Conservation (phyloP, 2,888 invertebrate genomes). For the Apeira syringaria region DNA sequence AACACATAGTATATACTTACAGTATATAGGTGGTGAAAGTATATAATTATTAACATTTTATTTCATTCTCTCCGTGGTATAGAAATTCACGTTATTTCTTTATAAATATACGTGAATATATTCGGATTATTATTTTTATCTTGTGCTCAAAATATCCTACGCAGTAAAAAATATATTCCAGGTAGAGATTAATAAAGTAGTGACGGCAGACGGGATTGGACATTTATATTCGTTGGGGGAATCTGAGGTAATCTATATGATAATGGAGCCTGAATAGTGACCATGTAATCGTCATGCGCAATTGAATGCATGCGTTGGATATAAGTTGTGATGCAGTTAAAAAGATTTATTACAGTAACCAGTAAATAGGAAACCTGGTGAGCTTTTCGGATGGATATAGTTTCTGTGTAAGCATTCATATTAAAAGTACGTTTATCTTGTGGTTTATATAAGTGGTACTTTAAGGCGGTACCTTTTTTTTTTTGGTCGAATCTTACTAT, state of each 20-base stretch:
- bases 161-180: neutral
- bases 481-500: too few species aligned
- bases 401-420: too few species aligned
- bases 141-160: neutral
- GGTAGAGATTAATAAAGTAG: slow-evolving; percentile 4
- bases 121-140: neutral
- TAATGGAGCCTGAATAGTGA: slow-evolving; percentile 36
- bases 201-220: slow-evolving; percentile 1
- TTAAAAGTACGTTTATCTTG: too few species aligned
- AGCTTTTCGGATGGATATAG: too few species aligned
- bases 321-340: slow-evolving; percentile 16
- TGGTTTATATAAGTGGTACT: too few species aligned
- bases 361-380: slow-evolving; percentile 1
- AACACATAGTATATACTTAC: too few species aligned
- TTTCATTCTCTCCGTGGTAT: too few species aligned
- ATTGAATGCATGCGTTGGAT: slow-evolving; percentile 33
- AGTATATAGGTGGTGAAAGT: too few species aligned
- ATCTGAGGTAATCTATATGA: slow-evolving; percentile 43
- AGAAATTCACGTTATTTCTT: too few species aligned
- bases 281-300: slow-evolving; percentile 39
- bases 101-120: neutral
- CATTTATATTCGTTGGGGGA: slow-evolving; percentile 40
- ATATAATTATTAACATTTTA: too few species aligned
- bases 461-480: too few species aligned
- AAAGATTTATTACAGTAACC: slow-evolving; percentile 11